Evolutionary conservation across 2,888 invertebrate genomes (phyloP).

Genomic region (Leptura quadrifasciata): DNA sequence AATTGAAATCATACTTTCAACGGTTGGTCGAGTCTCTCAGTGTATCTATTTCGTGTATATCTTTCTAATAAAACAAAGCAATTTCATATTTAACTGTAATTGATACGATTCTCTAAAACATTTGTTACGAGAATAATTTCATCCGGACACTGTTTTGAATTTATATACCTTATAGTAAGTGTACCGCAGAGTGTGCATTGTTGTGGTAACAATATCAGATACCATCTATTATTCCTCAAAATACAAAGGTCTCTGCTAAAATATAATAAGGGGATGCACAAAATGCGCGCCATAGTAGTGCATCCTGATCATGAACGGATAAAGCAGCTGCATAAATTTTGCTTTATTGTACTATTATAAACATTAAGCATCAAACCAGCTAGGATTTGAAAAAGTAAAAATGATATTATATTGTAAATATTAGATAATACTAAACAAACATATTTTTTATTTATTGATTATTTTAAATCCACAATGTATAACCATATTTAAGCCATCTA

Average conservation of each 20-base stretch:
- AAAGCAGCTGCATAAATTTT: conserved; percentile 29
- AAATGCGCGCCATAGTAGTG: conserved; percentile 23
- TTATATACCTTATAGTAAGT: conserved; percentile 28
- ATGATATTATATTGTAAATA: neutral
- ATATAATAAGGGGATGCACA: conserved; percentile 35
- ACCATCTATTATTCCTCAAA: conserved; percentile 32
- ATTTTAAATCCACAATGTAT: neutral
- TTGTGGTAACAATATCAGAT: conserved; percentile 30
- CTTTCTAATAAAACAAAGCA: neutral
- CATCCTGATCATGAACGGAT: conserved; percentile 25
- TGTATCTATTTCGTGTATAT: neutral
- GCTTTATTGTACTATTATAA: conserved; percentile 1
- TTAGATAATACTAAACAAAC: neutral
- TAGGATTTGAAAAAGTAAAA: conserved; percentile 9
- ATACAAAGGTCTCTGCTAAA: conserved; percentile 29
- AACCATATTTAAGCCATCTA: too few relatives aligned
- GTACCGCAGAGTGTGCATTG: conserved; percentile 14
- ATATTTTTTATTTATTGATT: neutral
- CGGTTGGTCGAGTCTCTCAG: too few relatives aligned
- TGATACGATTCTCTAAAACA: conserved; percentile 4
- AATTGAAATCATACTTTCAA: too few relatives aligned
- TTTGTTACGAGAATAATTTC: conserved; percentile 18
- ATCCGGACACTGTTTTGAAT: conserved; percentile 32
- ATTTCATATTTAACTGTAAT: neutral
- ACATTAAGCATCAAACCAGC: neutral